These are phyloP conservation scores for Poliocrania exsul DNA, from an alignment of 2,797 vertebrate genomes.

Conservation along the genomic window DNA sequence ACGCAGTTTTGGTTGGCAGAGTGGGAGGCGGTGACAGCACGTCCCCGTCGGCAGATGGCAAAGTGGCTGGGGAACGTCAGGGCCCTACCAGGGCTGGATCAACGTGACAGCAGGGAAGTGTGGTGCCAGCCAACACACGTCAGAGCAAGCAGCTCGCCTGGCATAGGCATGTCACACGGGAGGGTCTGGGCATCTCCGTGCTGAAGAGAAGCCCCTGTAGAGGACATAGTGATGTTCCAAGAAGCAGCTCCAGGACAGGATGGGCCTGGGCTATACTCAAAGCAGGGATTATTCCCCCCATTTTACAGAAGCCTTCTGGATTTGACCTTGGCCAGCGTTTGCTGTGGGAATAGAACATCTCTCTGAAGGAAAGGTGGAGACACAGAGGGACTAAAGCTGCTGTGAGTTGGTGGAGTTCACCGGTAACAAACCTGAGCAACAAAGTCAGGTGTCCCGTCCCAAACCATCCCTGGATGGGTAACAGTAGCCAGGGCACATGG, in stretches of 20 bases:
- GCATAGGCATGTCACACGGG: rapidly evolving
- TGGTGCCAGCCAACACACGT: slow-evolving; percentile 1
- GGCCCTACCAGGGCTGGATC: not conserved
- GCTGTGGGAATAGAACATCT: not conserved
- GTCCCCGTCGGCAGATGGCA: not conserved
- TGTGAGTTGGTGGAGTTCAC: not conserved
- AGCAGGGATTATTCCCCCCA: not conserved
- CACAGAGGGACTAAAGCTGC: not conserved
- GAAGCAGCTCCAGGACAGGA: not conserved
- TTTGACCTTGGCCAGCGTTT: not conserved
- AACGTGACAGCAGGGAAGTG: not conserved
- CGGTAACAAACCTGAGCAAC: not conserved
- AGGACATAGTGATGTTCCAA: not conserved
- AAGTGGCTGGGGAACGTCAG: not conserved
- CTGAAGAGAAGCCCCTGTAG: not conserved
- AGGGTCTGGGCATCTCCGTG: not conserved
- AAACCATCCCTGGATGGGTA: not conserved
- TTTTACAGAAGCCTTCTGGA: not conserved
- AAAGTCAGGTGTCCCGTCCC: not conserved
- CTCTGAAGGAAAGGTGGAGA: not conserved
- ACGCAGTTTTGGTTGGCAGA: rapidly evolving
- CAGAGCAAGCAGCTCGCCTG: not conserved
- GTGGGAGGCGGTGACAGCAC: not conserved
- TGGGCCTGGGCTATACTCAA: not conserved
- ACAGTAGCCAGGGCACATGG: rapidly evolving